Evolutionary conservation across 92 coral and sea anemone species (phyloP).

Genomic region (Montipora capitata): DNA sequence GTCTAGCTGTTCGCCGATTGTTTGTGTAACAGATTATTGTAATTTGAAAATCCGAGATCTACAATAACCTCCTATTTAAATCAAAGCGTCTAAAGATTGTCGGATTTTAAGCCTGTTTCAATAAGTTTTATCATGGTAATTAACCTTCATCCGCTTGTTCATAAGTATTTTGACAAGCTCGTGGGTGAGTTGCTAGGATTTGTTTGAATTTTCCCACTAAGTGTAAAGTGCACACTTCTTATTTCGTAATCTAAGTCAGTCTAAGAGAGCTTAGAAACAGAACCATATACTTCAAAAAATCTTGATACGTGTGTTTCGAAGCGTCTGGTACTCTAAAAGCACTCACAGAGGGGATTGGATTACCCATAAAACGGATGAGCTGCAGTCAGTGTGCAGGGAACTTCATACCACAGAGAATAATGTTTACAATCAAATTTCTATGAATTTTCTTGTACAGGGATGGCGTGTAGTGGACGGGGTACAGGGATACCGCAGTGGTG

Average conservation of each 20-base stretch:
- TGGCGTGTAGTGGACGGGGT: no score
- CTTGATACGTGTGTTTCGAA: neutral
- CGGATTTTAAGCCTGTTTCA: neutral
- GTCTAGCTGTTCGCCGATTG: neutral
- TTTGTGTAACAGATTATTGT: neutral
- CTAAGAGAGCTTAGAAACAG: neutral
- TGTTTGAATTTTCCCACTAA: neutral
- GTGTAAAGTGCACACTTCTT: neutral
- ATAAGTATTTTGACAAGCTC: neutral
- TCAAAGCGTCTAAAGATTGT: neutral
- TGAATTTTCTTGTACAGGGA: no score
- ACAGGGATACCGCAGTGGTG: no score
- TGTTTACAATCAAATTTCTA: no score
- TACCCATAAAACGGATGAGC: no score
- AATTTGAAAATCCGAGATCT: neutral
- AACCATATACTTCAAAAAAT: neutral
- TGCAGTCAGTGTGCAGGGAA: no score
- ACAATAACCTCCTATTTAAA: neutral
- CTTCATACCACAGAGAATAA: no score
- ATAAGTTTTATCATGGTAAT: neutral
- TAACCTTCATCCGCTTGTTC: neutral
- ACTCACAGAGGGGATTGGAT: no score
- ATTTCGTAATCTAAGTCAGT: neutral
- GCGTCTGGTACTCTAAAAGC: no score
- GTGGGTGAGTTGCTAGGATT: no score